Evolutionary conservation across 2,113 vertebrate genomes (phyloP).

Genomic region (Nycticebus coucang): DNA sequence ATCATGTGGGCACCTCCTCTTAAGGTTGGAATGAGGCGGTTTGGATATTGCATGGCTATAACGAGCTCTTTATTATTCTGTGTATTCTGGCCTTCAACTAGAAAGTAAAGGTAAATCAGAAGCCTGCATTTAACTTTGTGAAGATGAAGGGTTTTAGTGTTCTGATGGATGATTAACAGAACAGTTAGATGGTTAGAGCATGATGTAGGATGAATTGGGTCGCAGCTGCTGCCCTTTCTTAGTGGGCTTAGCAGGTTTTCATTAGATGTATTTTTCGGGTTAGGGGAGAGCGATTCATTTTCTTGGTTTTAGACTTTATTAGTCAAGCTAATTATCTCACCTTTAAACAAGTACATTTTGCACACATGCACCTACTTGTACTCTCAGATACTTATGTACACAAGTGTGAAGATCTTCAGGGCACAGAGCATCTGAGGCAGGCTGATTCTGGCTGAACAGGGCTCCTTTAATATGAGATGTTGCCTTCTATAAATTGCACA

Average conservation of each 20-base stretch:
- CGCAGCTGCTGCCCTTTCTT: slow-evolving; percentile 13
- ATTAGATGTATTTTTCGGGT: neutral
- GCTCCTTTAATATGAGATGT: slow-evolving; percentile 30
- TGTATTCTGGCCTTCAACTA: neutral
- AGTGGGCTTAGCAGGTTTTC: slow-evolving; percentile 1
- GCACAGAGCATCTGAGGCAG: slow-evolving; percentile 45
- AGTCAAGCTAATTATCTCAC: slow-evolving; percentile 27
- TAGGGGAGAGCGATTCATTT: slow-evolving; percentile 33
- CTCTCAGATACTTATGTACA: slow-evolving; percentile 44
- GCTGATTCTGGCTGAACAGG: slow-evolving; percentile 20
- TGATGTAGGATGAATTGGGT: neutral
- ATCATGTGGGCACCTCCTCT: neutral
- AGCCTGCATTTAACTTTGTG: neutral
- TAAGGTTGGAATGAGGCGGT: slow-evolving; percentile 25
- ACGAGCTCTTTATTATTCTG: neutral
- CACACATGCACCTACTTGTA: neutral
- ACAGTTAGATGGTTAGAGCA: neutral
- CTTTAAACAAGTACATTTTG: slow-evolving; percentile 41
- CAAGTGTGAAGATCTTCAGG: slow-evolving; percentile 57
- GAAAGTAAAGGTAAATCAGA: slow-evolving; percentile 18
- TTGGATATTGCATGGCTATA: neutral
- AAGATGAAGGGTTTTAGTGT: slow-evolving; percentile 33
- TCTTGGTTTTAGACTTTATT: slow-evolving; percentile 60
- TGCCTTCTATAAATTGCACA: slow-evolving; percentile 36
- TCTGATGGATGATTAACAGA: neutral